phyloP scores from a whole-genome alignment of 2,797 vertebrate genomes.

The Mormyrus proboscirostris region DNA sequence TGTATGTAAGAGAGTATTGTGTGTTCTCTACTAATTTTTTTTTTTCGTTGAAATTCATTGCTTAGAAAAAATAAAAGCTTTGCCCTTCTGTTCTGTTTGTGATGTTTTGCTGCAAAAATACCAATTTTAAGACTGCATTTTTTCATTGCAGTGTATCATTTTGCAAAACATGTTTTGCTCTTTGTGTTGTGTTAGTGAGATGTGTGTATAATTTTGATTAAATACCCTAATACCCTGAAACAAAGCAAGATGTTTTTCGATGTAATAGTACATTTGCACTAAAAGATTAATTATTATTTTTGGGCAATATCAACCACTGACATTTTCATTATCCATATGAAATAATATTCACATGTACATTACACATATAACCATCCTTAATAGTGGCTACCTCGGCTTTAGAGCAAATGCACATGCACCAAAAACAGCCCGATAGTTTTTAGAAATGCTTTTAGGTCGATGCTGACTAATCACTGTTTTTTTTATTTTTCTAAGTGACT shows the following conservation, averaged over 20 bases:
- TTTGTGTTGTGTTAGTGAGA: neutral
- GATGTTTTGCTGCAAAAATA: neutral
- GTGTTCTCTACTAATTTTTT: neutral
- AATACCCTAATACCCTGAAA: neutral
- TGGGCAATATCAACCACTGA: neutral
- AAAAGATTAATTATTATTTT: neutral
- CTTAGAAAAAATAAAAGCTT: neutral
- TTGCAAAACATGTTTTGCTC: neutral
- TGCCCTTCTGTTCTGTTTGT: neutral
- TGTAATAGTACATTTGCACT: neutral
- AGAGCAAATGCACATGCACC: neutral
- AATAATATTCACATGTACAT: neutral
- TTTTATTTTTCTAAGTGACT: neutral
- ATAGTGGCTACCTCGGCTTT: neutral
- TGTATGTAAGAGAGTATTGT: neutral
- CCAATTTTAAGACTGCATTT: neutral
- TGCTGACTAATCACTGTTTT: neutral
- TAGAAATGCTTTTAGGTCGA: neutral
- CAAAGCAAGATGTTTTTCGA: neutral
- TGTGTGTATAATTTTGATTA: neutral
- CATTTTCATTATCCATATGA: neutral
- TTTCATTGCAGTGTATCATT: neutral
- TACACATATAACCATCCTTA: neutral
- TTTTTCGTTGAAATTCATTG: neutral
- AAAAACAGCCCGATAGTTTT: neutral